These are phyloP conservation scores for Sebastes diaconus DNA, from an alignment of 2,797 vertebrate genomes.

Conservation along the genomic window DNA sequence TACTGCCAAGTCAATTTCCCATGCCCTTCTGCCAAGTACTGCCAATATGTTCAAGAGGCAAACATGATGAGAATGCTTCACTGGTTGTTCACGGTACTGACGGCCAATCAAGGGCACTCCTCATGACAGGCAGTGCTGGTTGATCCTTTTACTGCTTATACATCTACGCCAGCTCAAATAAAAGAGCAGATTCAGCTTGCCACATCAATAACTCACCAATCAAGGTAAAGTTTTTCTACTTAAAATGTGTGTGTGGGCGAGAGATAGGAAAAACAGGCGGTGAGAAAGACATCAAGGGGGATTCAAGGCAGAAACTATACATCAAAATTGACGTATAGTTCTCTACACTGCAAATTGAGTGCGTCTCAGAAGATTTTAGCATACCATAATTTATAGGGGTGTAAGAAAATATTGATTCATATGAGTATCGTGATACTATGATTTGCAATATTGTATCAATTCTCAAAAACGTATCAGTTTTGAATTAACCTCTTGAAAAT, in stretches of 20 bases:
- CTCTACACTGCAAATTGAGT: neutral
- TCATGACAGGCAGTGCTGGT: neutral
- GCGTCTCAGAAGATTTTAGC: neutral
- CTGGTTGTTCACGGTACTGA: slow-evolving; percentile 6
- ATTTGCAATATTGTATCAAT: too few species aligned
- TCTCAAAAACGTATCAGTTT: too few species aligned
- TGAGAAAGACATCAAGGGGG: slow-evolving; percentile 15
- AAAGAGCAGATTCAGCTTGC: neutral
- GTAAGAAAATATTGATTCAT: too few species aligned
- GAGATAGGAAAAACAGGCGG: neutral
- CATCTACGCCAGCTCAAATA: neutral
- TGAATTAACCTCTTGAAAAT: too few species aligned
- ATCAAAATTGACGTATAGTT: neutral
- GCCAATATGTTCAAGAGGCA: slow-evolving; percentile 39
- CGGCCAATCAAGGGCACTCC: slow-evolving; percentile 35
- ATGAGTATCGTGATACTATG: accelerated
- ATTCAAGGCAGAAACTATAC: neutral
- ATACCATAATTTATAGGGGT: too few species aligned
- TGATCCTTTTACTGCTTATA: slow-evolving; percentile 22
- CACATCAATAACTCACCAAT: slow-evolving; percentile 14
- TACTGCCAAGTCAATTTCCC: slow-evolving; percentile 29
- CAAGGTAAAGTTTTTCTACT: neutral
- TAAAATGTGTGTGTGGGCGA: slow-evolving; percentile 1
- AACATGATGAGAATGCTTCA: slow-evolving; percentile 52
- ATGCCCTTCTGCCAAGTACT: slow-evolving; percentile 34